Conservation (phyloP, 2,888 invertebrate species). For the Chalcosyrphus nemorum region DNA sequence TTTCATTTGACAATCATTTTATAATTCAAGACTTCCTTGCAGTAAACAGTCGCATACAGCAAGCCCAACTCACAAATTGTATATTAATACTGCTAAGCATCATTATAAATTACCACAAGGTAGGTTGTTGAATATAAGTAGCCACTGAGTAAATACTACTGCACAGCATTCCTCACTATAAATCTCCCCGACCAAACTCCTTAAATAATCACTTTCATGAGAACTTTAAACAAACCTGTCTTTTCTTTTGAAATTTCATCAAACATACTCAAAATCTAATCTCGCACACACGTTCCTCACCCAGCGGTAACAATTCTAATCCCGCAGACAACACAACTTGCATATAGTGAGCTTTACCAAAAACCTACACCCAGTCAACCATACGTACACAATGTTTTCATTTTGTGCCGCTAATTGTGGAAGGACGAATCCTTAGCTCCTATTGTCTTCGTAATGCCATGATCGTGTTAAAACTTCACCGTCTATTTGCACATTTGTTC, state of each 20-base stretch:
- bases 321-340: conserved; percentile 14
- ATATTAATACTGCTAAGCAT: too few species aligned
- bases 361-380: background rate
- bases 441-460: conserved; percentile 67
- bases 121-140: background rate
- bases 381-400: conserved; percentile 31
- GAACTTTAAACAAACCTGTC: conserved; percentile 50
- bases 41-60: too few species aligned
- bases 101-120: too few species aligned
- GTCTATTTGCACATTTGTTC: conserved; percentile 73
- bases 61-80: too few species aligned
- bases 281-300: conserved; percentile 34
- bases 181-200: background rate
- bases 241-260: background rate
- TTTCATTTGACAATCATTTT: too few species aligned
- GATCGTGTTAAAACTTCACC: conserved; percentile 71
- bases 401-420: conserved; percentile 54
- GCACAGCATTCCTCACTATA: too few species aligned
- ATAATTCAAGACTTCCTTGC: too few species aligned
- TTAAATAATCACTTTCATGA: conserved; percentile 13
- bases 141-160: background rate
- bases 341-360: conserved; percentile 21
- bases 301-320: conserved; percentile 46
- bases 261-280: conserved; percentile 37
- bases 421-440: conserved; percentile 45